Conservation (phyloP, 2,113 vertebrate genomes). For the Panthera leo region DNA sequence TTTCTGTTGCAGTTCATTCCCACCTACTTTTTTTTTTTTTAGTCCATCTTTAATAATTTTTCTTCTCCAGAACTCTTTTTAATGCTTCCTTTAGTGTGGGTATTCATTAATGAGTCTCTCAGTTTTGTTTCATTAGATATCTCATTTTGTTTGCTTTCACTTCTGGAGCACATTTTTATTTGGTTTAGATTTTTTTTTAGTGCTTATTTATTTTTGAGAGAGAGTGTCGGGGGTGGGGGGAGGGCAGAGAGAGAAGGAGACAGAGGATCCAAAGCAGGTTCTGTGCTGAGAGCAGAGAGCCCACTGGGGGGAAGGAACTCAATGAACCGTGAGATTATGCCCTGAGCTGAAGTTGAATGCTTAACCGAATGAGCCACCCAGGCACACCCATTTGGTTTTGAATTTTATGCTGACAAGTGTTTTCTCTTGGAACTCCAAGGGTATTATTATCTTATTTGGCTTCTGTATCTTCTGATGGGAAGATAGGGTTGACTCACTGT, state of each 20-base stretch:
- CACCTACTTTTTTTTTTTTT: neutral
- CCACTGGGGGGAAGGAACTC: too few species aligned
- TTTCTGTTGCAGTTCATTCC: neutral
- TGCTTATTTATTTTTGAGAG: too few species aligned
- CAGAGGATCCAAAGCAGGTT: too few species aligned
- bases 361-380: too few species aligned
- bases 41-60: neutral
- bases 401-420: slow-evolving; percentile 22
- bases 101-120: slow-evolving; percentile 35
- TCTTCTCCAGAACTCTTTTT: slow-evolving; percentile 1
- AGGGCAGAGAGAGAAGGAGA: too few species aligned
- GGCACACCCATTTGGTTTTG: neutral
- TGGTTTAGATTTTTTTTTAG: neutral
- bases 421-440: slow-evolving; percentile 35
- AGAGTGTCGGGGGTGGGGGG: too few species aligned
- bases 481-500: neutral
- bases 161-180: slow-evolving; percentile 45
- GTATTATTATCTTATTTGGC: neutral
- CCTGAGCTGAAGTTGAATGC: too few species aligned
- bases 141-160: neutral
- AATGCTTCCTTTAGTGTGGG: neutral
- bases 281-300: too few species aligned
- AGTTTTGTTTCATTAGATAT: slow-evolving; percentile 42
- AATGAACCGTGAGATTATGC: too few species aligned
- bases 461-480: slow-evolving; percentile 3